phyloP scores from a whole-genome alignment of 2,797 vertebrate species.

The Anas bahamensis region DNA sequence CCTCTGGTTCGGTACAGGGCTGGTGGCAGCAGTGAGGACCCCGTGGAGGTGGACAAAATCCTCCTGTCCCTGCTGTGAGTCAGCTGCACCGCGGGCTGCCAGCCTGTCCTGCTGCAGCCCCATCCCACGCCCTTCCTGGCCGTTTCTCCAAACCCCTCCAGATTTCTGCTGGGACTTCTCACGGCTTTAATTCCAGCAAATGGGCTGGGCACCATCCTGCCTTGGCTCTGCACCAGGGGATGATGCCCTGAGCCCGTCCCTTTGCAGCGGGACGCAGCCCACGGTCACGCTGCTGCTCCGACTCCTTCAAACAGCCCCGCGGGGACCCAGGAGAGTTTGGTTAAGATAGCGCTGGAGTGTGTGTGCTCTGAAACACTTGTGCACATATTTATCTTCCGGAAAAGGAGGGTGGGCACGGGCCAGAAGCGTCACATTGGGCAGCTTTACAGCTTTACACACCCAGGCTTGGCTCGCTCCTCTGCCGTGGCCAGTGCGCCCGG shows the following conservation, averaged over 20 bases:
- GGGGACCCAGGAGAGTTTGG: constrained; percentile 1
- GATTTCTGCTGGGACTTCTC: rapidly evolving
- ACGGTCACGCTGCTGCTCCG: not conserved
- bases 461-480: not conserved
- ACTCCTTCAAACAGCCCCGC: not conserved
- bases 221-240: not conserved
- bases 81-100: rapidly evolving
- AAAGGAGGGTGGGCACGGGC: not conserved
- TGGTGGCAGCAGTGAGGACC: not conserved
- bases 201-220: rapidly evolving
- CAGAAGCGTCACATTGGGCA: not conserved
- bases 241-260: not conserved
- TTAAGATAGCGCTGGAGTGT: not conserved
- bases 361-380: not conserved
- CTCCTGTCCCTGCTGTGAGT: rapidly evolving
- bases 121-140: rapidly evolving
- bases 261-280: not conserved
- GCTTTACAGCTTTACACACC: not conserved
- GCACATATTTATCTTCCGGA: not conserved
- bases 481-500: rapidly evolving
- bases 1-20: not conserved
- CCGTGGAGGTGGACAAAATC: not conserved
- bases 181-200: not conserved
- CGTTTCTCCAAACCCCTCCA: not conserved
- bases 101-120: too few relatives aligned